Base-by-base conservation (phyloP, 2,888 invertebrate species). In the Macrophya alboannulata region DNA sequence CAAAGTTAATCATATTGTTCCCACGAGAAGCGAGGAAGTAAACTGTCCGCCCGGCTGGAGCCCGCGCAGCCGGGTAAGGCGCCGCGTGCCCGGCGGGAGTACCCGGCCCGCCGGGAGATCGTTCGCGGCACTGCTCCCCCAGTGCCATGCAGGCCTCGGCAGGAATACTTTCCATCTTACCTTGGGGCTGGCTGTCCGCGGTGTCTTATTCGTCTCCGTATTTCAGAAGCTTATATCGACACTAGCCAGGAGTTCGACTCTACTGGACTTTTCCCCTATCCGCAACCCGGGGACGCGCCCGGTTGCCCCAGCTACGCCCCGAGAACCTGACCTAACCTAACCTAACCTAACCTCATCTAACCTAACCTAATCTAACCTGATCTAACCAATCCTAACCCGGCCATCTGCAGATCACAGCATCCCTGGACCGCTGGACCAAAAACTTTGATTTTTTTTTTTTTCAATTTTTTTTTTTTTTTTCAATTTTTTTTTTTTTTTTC, bases 151-250 rank as follows among this genome's bases (percentile, higher is more conserved):
- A 71, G 71, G 40, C 40, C 37, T 71, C 37, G 40, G 71, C 71
- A 40, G 17, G n/a, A n/a, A n/a, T n/a, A n/a, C n/a, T n/a, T n/a
- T n/a, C n/a, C 37, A 71, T 40, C 40, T 71, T 40, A 17, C 40
- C 71, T 62, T 62, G 9, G 62, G 62, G 71, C 85, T 85, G 65
- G 25, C 79, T 79, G 79, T 68, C 85, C 48, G 45, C 79, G 85
- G 21, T 43, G 79, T n/a, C 21, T n/a, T n/a, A n/a, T n/a, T n/a
- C n/a, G n/a, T n/a, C n/a, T n/a, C n/a, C n/a, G n/a, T n/a, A n/a
- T n/a, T n/a, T n/a, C n/a, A n/a, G n/a, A n/a, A n/a, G n/a, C n/a
- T n/a, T n/a, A n/a, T n/a, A n/a, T n/a, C n/a, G n/a, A n/a, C n/a
- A n/a, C 79, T 79, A 81, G 51, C 85, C 65, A 40, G 79, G 77